Base-by-base conservation (phyloP, 92 coral and sea anemone genomes). In the Phenganax stokvisi region DNA sequence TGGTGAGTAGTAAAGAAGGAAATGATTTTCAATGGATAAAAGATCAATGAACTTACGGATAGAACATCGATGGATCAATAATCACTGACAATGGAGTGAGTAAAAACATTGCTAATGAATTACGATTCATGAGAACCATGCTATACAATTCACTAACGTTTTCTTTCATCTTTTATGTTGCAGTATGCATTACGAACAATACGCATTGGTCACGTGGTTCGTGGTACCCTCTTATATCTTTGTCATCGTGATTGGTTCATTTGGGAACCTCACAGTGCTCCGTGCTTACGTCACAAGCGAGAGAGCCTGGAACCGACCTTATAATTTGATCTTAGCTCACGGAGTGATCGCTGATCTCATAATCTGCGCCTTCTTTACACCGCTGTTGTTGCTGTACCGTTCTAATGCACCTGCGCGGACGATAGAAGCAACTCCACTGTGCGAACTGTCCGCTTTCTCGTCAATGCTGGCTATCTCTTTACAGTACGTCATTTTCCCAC, bases 401-500 rank as follows among this genome's bases (percentile, higher is more conserved):
- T 89, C 87, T 69, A 84, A 92, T 77, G 91, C 96, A 9, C 75
- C 87, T 10, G 91, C 91, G 31, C 87, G 84, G 65, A 51, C 89
- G 80, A 88, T 92, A 68, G 89, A 90, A 17, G 74, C 81, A 87
- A 83, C 97, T 66, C 97, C 97, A 15, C 70, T 92, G 15, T 92
- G 97, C 77, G 97, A 92, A 67, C 69, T 85, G 52, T 74, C 86
- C 30, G 76, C 89, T 61, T 92, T 92, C 65, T 60, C 89, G 7
- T 90, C 97, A 71, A 92, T 92, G 97, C 69, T 90, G 53, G 80
- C 96, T 37, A 88, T 92, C 77, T 92, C 97, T 3, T 59, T 89
- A 88, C 89, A 88, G 90, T 92, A 90, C 60, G 86, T 86, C 27
- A 67, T 92, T 20, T 92, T 92, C 71, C 97, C 97, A 0, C 89